These are phyloP conservation scores for Alexandromys oeconomus DNA, from an alignment of 2,797 vertebrate species.

Conservation along the genomic window DNA sequence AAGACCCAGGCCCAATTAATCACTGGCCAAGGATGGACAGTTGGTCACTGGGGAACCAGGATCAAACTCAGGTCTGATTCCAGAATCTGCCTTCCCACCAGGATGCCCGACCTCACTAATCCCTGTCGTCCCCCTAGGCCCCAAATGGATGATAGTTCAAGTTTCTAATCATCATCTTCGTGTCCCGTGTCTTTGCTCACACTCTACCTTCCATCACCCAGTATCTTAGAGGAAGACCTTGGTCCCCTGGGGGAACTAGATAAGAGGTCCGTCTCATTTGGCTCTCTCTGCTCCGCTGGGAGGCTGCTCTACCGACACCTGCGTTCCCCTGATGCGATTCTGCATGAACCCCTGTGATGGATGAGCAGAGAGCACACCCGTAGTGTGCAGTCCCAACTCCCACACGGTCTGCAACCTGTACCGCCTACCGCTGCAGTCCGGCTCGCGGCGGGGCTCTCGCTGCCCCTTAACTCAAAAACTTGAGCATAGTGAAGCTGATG, in stretches of 20 bases:
- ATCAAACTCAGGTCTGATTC: background rate
- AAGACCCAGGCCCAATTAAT: background rate
- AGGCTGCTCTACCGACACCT: background rate
- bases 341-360: background rate
- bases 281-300: background rate
- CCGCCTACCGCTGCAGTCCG: background rate
- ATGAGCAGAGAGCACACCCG: background rate
- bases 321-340: background rate
- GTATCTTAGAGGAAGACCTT: background rate
- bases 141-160: background rate
- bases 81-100: background rate
- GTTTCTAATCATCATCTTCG: no score
- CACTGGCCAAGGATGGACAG: no score
- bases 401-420: background rate
- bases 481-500: background rate
- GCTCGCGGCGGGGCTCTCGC: background rate
- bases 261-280: fast-evolving
- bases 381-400: background rate
- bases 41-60: background rate
- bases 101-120: fast-evolving
- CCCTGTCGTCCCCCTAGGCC: fast-evolving
- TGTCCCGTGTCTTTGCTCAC: background rate
- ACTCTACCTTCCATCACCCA: background rate
- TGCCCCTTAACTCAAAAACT: constrained; percentile 35
- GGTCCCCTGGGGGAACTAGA: background rate